Evolutionary conservation across 37 sponge, comb jelly and placozoan genomes (phyloP), one percentile per base, ranked within the genome.

Genomic region (Lycopodina hypogea): DNA sequence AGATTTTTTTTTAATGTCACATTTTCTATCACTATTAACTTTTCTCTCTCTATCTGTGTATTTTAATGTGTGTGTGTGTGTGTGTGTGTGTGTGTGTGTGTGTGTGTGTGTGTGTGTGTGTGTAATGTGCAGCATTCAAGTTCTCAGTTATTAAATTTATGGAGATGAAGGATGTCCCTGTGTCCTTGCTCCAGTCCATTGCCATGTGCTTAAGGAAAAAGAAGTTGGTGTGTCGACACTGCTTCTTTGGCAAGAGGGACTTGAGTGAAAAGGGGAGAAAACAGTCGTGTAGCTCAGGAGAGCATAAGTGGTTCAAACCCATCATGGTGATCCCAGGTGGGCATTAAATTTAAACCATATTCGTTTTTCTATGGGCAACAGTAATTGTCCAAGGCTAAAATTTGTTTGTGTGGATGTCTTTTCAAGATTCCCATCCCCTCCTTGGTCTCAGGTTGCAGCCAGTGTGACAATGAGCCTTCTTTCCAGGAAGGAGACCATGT

Each of bases 191-290:
- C 19, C 18, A 62, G 39, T 69, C 45, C 9, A 41, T 84, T 8
- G 78, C 78, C 22, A 0, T 3, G 48, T 77, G 66, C 39, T 78
- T 71, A 52, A 26, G 37, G 26, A n/a, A 70, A 0, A 76, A 58
- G 33, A 39, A 29, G 35, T 39, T n/a, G 58, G 84, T 77, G 36
- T 84, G 84, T 75, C 70, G 84, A 1, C 48, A 36, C 53, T 84
- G 84, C 69, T 84, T 84, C 84, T 84, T 69, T 71, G 84, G 78
- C 28, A 78, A 84, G 19, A 78, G 84, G 32, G 56, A 40, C 37
- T 23, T 84, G 26, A 71, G 78, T 42, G 22, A n/a, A 24, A n/a
- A 30, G 38, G 50, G n/a, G 18, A 26, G 71, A 21, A 32, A 32
- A 32, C 66, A 30, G 66, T 3, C 64, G 45, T 81, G 82, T 42